A percentile compares a stretch with the other conserved stretches of the same genome.
Evolutionary conservation across 1,140 invertebrate species (phyloP).

Genomic region (Procambarus clarkii): DNA sequence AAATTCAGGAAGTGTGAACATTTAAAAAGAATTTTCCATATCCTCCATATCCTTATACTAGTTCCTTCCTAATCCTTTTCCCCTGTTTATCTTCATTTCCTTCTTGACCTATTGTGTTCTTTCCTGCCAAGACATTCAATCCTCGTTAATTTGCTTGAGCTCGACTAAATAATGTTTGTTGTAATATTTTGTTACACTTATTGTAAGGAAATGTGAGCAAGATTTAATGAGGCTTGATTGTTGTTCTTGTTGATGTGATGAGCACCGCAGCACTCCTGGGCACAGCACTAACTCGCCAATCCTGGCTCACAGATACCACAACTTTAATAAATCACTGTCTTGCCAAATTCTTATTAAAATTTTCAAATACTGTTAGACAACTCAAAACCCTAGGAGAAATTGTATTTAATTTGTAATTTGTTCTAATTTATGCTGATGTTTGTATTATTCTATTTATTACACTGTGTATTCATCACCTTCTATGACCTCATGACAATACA

Average conservation of each 20-base stretch:
- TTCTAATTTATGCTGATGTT: no score
- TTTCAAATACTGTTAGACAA: neutral
- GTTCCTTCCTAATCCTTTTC: conserved; percentile 9
- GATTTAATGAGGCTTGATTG: conserved; percentile 35
- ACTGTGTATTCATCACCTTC: no score
- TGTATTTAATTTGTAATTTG: no score
- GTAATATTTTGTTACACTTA: neutral
- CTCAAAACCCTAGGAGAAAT: no score
- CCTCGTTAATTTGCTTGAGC: neutral
- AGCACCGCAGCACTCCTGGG: conserved; percentile 34
- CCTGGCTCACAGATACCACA: conserved; percentile 25
- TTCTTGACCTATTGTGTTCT: neutral
- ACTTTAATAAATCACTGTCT: neutral
- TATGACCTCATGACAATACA: no score
- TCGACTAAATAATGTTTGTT: neutral
- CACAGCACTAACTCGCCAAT: conserved; percentile 42
- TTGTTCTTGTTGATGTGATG: conserved; percentile 8
- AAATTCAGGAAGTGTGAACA: neutral
- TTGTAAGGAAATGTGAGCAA: neutral
- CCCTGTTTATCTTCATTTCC: conserved; percentile 17
- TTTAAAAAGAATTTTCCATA: neutral
- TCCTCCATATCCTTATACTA: neutral
- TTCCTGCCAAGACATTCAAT: conserved; percentile 15
- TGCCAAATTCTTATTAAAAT: neutral
- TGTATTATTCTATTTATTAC: no score